Evolutionary conservation across 2,888 invertebrate genomes (phyloP).

Genomic region (Aphelenchoides bicaudatus): DNA sequence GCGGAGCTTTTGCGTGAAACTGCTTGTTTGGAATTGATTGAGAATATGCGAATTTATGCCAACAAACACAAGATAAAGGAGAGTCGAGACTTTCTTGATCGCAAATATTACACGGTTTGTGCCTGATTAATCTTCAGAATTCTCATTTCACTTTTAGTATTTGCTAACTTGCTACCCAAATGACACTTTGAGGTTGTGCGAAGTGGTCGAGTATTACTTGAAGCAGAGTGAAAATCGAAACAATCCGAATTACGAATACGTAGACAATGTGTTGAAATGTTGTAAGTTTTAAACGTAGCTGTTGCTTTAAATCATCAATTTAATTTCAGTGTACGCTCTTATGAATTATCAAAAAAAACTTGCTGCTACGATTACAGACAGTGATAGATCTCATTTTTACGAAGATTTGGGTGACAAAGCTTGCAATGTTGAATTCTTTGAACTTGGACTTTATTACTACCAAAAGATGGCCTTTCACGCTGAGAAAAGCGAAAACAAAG

Average conservation of each 20-base stretch:
- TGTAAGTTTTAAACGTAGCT: too few relatives aligned
- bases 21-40: too few relatives aligned
- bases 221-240: not conserved
- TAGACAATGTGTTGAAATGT: not conserved
- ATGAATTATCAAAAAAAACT: not conserved
- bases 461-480: not conserved
- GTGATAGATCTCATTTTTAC: not conserved
- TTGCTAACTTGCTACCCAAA: too few relatives aligned
- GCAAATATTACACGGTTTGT: too few relatives aligned
- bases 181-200: too few relatives aligned
- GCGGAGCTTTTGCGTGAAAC: too few relatives aligned
- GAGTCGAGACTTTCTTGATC: too few relatives aligned
- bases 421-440: not conserved
- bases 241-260: not conserved
- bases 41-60: too few relatives aligned
- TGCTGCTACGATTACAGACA: not conserved
- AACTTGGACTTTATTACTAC: slow-evolving; percentile 1
- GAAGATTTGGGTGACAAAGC: not conserved
- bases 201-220: not conserved
- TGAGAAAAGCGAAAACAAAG: not conserved
- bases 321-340: slow-evolving; percentile 1
- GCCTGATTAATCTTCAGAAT: too few relatives aligned
- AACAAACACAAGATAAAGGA: too few relatives aligned
- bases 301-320: not conserved
- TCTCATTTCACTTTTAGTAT: too few relatives aligned